Base-by-base conservation (phyloP, 2,888 invertebrate genomes). In the Drosophila nr. fundita region DNA sequence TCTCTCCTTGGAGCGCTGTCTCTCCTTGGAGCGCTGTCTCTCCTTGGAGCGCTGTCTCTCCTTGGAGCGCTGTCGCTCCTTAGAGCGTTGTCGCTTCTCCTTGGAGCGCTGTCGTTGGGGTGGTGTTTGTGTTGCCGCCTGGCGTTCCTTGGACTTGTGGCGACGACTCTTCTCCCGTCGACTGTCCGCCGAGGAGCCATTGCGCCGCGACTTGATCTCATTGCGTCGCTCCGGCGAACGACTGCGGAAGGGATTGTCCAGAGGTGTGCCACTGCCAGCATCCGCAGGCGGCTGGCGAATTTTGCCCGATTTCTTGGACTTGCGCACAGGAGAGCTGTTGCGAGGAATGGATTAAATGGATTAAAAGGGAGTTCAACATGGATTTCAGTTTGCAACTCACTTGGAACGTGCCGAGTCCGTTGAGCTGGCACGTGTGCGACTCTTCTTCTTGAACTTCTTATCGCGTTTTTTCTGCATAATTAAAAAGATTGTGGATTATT, bases 391-490 rank as follows among this genome's bases (percentile, higher is more conserved):
- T 18, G 2, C 2, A 40, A 69, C 89, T 90, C 91, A 95, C 95
- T 94, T 94, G 76, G 94, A 94, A 82, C 94, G 93, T 30, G 94
- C 94, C 88, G 94, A 94, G 66, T 94, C 94, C 57, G 94, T 94
- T 49, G 94, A 93, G 65, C 94, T 94, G 74, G 94, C 94, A 59
- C 91, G 88, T 8, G 63, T 40, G 24, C 79, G 83, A 57, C 62
- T 60, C 77, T 94, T 94, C 92, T 94, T 95, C 93, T 94, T 94
- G 90, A 94, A 94, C 93, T 94, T 95, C 92, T 95, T 95, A 63
- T 91, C 90, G 76, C 94, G 93, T 92, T 94, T 95, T 93, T 94
- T 95, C 94, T 95, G 94, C 93, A 84, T 84, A 90, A 89, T 78
- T 45, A 45, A 80, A 62, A 85, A 83, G 38, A 82, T 18, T 67